A percentile compares a stretch with the other conserved stretches of the same genome.
phyloP scores from a whole-genome alignment of 1,140 invertebrate genomes.

The Brachionus angularis region DNA sequence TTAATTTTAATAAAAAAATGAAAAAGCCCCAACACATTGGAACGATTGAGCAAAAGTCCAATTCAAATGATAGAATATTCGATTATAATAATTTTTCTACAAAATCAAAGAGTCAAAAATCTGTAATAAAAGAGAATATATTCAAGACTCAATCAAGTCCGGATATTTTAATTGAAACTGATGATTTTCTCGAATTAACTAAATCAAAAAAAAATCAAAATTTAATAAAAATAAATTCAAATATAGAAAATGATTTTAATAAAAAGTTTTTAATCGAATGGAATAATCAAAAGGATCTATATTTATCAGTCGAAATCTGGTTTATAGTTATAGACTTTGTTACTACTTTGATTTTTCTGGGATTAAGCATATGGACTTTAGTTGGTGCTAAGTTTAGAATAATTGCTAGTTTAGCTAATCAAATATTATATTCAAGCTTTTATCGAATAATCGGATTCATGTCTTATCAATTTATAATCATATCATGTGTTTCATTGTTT shows the following conservation, averaged over 20 bases:
- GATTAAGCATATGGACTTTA: constrained; percentile 13
- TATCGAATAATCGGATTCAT: constrained; percentile 5
- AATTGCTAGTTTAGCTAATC: constrained; percentile 6
- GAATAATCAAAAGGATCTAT: background rate
- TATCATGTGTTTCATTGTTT: constrained; percentile 8
- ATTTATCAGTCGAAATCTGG: constrained; percentile 2
- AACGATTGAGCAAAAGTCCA: too few relatives aligned
- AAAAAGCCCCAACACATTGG: too few relatives aligned
- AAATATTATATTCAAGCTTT: constrained; percentile 24
- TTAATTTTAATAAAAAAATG: too few relatives aligned
- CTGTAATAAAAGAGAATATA: background rate
- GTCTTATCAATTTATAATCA: background rate
- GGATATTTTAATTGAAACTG: background rate
- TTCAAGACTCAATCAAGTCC: background rate
- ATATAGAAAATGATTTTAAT: background rate
- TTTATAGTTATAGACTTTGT: constrained; percentile 9
- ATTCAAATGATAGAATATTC: too few relatives aligned
- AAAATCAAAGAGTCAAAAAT: background rate
- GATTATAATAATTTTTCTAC: background rate
- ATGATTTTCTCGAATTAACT: background rate
- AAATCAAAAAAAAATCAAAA: too few relatives aligned
- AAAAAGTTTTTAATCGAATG: background rate
- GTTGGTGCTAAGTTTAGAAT: constrained; percentile 1
- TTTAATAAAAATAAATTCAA: background rate
- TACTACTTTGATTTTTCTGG: background rate